Evolutionary conservation across 2,113 vertebrate genomes (phyloP), one percentile per base, ranked within the genome.

Genomic region (Hippocampus comes): DNA sequence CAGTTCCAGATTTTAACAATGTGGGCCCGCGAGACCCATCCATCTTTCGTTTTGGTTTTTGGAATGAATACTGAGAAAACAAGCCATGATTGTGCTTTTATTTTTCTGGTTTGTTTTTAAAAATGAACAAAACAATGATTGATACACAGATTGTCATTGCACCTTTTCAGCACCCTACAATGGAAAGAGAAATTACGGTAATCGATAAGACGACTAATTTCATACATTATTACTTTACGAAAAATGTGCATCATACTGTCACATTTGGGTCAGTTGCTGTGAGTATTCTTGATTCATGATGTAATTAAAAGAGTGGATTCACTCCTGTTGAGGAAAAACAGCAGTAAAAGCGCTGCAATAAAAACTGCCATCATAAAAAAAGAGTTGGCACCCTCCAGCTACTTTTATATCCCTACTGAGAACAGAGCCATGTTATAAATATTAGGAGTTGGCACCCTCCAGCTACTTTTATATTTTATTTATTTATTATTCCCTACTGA

Each of bases 371-470:
- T 71, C 57, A 53, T 15, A 65, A 60, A 77, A 38, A 38, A 79
- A 75, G 70, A 80, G 57, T 46, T 25, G 38, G 55, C 30, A 30
- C 63, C 79, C 78, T 72, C 25, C 55, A 65, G 77, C 73, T 51
- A 61, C 23, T 21, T 34, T 72, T 59, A 79, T 4, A 1, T 70
- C 78, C 72, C 17, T 27, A 17, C 42, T 70, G 74, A 79, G 70
- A 57, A 43, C 46, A 38, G n/a, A 65, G 63, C 63, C 41, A 57
- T n/a, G 49, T 73, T 56, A 71, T 78, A 63, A 75, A 82, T 55
- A 46, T 70, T 41, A 79, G n/a, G 70, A 80, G 57, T 46, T 25
- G 38, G 55, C 30, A 30, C 63, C 79, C 78, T 72, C 25, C 55
- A 65, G 77, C 73, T 51, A 61, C 23, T 21, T 34, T 72, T 59